Evolutionary conservation across 35 echinoderm and acorn worm genomes (phyloP).

Genomic region (Ptychodera flava): DNA sequence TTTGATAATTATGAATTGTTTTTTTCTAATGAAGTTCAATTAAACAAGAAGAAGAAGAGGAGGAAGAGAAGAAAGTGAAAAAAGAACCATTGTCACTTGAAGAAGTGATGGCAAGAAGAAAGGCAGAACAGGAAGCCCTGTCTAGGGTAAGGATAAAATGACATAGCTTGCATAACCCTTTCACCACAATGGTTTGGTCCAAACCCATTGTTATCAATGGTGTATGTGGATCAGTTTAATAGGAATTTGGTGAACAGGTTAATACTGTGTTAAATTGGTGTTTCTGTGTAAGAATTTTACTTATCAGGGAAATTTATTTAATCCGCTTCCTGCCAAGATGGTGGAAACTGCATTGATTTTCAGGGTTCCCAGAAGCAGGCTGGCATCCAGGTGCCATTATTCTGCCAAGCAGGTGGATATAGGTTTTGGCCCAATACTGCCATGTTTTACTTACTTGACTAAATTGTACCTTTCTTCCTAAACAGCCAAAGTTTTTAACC

Average conservation of each 20-base stretch:
- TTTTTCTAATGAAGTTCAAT: conserved; percentile 10
- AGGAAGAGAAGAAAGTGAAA: conserved; percentile 34
- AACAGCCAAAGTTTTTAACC: conserved; percentile 84
- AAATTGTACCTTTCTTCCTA: conserved; percentile 9
- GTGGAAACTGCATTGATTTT: background rate
- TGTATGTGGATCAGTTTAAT: no score
- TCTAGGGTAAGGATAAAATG: conserved; percentile 50
- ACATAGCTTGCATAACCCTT: background rate
- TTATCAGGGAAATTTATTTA: background rate
- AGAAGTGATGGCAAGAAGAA: conserved; percentile 77
- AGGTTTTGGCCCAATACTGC: background rate
- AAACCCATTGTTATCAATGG: no score
- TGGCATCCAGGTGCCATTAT: no score
- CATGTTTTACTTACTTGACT: no score
- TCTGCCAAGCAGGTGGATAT: no score
- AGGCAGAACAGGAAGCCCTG: conserved; percentile 69
- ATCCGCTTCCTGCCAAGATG: background rate
- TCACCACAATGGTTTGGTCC: no score
- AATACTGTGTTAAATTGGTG: background rate
- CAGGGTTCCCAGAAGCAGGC: background rate
- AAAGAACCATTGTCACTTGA: conserved; percentile 86
- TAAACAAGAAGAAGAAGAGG: conserved; percentile 48
- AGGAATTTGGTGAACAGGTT: no score
- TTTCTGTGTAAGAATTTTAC: background rate
- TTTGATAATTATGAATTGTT: background rate